Base-by-base conservation (phyloP, 1,140 invertebrate genomes). In the Drosophila seguyi region DNA sequence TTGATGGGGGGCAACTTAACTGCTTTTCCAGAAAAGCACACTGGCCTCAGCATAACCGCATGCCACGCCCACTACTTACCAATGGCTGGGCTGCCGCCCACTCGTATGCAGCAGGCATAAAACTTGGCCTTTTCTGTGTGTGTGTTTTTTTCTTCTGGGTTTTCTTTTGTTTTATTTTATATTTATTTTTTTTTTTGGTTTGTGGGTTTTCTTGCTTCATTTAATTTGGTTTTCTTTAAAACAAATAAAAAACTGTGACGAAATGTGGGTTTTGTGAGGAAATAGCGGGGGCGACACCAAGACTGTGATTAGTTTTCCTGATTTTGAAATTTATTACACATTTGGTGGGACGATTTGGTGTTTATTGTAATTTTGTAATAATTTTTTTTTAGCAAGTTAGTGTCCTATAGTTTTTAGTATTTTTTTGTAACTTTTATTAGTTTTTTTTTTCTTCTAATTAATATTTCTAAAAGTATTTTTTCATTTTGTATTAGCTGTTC, bases 221-320 rank as follows among this genome's bases (percentile, higher is more conserved):
- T 72, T 71, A 48, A 71, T 72, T 72, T 36, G 66, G 44, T 22
- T 72, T 72, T 72, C 36, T 57, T 71, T 39, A 14, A 58, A 71
- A 57, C 34, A 57, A 69, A 71, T 45, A 47, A 61, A 44, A 25
- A 61, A 66, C 31, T 36, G 41, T 45, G 57, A 53, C 36, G 53
- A 71, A 45, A 61, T 50, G 29, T 31, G 38, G 38, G 55, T n/a
- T 39, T 71, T 45, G 59, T 25, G 44, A 48, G 38, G 34, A 31
- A 34, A 47, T 36, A 16, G 60, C 38, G 29, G 20, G 25, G 29
- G 20, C 29, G 14, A 14, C 4, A 20, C n/a, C 22, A 58, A 10
- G 16, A 29, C 4, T 2, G 4, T 11, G 56, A 5, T 20, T 22
- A 10, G n/a, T 27, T 10, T 10, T 6, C 3, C 13, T 6, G 16